Percentiles rank a stretch among this genome's conserved stretches.
Conservation (phyloP, 2,113 vertebrate species). For the Poeciliopsis turrubarensis region DNA sequence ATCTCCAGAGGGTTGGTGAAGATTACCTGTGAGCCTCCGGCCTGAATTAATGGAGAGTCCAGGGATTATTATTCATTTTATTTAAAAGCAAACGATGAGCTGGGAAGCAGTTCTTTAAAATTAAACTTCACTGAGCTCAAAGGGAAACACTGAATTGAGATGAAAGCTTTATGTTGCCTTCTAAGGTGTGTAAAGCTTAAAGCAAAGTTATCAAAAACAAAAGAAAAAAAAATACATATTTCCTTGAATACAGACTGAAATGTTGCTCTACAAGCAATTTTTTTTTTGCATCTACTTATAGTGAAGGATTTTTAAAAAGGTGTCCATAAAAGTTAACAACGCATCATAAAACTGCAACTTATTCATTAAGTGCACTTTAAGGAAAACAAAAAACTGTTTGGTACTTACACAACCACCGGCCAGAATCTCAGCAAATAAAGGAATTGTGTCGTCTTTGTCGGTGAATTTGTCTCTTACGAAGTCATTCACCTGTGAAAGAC, state of each 20-base stretch:
- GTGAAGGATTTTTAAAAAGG: neutral
- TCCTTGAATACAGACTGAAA: conserved; percentile 21
- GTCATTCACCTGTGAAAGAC: conserved; percentile 89
- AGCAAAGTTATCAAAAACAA: conserved; percentile 39
- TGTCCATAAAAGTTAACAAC: conserved; percentile 9
- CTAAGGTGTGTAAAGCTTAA: conserved; percentile 46
- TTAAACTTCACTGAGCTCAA: conserved; percentile 8
- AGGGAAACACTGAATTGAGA: conserved; percentile 30
- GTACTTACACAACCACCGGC: conserved; percentile 96
- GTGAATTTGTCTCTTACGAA: conserved; percentile 97
- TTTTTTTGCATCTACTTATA: conserved; percentile 11
- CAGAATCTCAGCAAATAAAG: conserved; percentile 87
- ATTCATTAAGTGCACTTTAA: neutral
- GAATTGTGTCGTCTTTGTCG: conserved; percentile 86
- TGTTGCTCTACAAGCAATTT: neutral
- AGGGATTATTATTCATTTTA: neutral
- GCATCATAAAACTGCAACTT: neutral
- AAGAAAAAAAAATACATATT: conserved; percentile 36
- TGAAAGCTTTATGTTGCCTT: conserved; percentile 46
- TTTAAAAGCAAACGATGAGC: neutral
- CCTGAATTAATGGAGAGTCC: conserved; percentile 73
- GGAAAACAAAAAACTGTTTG: neutral
- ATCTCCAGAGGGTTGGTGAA: conserved; percentile 99
- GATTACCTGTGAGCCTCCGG: conserved; percentile 96
- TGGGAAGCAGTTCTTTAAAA: conserved; percentile 25